phyloP scores from a whole-genome alignment of 2,113 vertebrate species.

The Colius striatus region DNA sequence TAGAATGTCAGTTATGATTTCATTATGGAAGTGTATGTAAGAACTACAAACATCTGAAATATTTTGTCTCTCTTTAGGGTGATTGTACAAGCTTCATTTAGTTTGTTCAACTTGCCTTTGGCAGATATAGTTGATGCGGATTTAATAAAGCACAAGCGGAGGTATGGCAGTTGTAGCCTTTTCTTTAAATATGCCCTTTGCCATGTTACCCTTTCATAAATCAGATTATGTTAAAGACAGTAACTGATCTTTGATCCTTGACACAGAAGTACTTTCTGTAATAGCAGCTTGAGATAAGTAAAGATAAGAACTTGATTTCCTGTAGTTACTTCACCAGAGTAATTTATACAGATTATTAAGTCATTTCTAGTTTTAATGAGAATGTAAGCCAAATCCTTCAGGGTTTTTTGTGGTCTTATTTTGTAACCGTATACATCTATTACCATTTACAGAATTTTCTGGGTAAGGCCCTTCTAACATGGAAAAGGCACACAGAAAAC shows the following conservation, averaged over 20 bases:
- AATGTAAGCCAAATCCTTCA: neutral
- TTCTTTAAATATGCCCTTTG: neutral
- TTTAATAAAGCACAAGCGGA: slow-evolving; percentile 83
- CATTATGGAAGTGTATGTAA: neutral
- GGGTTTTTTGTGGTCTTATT: neutral
- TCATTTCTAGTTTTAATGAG: neutral
- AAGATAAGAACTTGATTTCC: neutral
- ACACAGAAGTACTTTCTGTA: neutral
- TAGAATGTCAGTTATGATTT: neutral
- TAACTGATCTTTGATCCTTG: neutral
- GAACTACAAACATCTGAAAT: neutral
- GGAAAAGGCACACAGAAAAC: neutral
- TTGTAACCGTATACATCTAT: neutral
- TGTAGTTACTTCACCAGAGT: neutral
- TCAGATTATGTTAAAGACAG: neutral
- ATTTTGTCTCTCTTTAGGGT: slow-evolving; percentile 77
- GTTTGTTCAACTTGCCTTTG: slow-evolving; percentile 89
- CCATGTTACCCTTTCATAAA: neutral
- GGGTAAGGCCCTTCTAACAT: neutral
- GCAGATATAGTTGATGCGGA: slow-evolving; percentile 89
- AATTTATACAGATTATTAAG: neutral
- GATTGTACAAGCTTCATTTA: slow-evolving; percentile 84
- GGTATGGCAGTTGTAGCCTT: slow-evolving; percentile 71
- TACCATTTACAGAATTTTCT: neutral
- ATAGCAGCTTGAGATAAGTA: neutral